phyloP scores from a whole-genome alignment of 2,797 vertebrate species.

The Lepus oiostolus region DNA sequence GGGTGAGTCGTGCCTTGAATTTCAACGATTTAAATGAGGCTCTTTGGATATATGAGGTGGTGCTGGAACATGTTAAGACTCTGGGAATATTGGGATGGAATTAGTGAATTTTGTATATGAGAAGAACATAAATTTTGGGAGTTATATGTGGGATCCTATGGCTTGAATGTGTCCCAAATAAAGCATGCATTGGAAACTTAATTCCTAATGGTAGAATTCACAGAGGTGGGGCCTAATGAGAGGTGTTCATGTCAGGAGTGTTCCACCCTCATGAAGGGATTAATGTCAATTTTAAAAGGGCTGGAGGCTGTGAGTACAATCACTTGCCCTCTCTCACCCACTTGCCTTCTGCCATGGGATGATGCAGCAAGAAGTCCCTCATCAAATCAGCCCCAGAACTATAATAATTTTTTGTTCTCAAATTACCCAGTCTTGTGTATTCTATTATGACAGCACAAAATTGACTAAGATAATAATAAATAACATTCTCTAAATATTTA shows the following conservation, averaged over 20 bases:
- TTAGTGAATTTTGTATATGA: neutral
- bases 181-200: neutral
- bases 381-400: neutral
- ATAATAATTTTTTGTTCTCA: neutral
- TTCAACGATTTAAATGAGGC: neutral
- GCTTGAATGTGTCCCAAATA: neutral
- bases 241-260: neutral
- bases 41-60: neutral
- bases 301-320: neutral
- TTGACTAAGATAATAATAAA: neutral
- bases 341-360: neutral
- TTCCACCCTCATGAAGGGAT: neutral
- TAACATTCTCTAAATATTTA: conserved; percentile 36
- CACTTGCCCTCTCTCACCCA: neutral
- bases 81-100: neutral
- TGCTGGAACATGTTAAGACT: neutral
- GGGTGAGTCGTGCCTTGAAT: neutral
- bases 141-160: neutral
- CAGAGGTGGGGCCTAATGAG: neutral
- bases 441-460: neutral
- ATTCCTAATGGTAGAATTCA: neutral
- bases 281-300: neutral
- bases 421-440: neutral
- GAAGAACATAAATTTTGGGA: neutral
- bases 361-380: neutral